Evolutionary conservation across 1,140 invertebrate species (phyloP).

Genomic region (Drosophila fuyamai): DNA sequence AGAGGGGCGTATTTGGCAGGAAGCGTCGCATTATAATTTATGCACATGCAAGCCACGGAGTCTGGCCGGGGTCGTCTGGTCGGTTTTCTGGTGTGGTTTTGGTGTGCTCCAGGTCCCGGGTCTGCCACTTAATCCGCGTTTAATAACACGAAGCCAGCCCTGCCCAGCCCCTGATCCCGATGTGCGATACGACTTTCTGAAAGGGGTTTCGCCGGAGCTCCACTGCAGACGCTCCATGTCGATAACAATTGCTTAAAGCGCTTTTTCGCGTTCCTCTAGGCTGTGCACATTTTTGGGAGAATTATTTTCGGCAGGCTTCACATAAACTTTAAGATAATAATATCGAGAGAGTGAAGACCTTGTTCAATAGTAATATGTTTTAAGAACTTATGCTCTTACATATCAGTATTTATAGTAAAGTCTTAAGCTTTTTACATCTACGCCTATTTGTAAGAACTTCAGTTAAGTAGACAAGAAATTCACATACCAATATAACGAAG

Average conservation of each 20-base stretch:
- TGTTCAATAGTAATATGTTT: background rate
- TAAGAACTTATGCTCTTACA: too few species aligned
- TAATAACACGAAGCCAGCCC: slow-evolving; percentile 72
- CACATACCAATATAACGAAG: too few species aligned
- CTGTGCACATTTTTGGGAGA: slow-evolving; percentile 17
- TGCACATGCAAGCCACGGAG: slow-evolving; percentile 79
- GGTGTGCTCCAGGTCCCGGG: slow-evolving; percentile 12
- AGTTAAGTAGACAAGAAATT: too few species aligned
- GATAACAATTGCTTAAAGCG: slow-evolving; percentile 64
- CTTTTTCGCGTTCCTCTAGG: slow-evolving; percentile 37
- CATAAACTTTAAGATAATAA: slow-evolving; percentile 6
- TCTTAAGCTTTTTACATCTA: too few species aligned
- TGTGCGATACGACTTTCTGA: slow-evolving; percentile 15
- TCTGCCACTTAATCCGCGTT: slow-evolving; percentile 76
- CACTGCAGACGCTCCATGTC: slow-evolving; percentile 47
- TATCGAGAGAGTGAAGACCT: background rate
- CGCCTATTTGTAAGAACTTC: too few species aligned
- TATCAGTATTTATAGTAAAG: too few species aligned
- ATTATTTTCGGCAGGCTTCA: slow-evolving; percentile 5
- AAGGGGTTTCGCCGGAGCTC: slow-evolving; percentile 29
- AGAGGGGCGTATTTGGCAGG: slow-evolving; percentile 56
- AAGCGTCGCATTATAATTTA: slow-evolving; percentile 75
- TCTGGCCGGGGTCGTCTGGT: slow-evolving; percentile 54
- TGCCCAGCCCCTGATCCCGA: slow-evolving; percentile 21
- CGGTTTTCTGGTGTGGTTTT: slow-evolving; percentile 37